phyloP scores from a whole-genome alignment of 1,140 invertebrate species.

The Magallana gigas region DNA sequence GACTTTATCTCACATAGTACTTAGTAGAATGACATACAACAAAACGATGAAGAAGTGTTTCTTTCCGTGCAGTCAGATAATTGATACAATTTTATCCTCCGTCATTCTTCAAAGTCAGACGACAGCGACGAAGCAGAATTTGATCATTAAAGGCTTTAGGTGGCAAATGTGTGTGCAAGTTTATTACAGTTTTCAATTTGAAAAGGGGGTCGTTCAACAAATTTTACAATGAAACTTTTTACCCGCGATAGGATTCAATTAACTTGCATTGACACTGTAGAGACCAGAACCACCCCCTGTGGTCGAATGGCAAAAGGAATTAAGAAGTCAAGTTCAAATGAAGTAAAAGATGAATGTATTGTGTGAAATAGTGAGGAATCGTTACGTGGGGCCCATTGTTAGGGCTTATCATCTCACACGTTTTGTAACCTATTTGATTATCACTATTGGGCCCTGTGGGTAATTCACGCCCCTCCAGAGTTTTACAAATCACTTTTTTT shows the following conservation, averaged over 20 bases:
- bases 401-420: neutral
- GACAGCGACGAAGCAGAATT: neutral
- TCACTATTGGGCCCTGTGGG: too few relatives aligned
- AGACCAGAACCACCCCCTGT: neutral
- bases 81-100: neutral
- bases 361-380: neutral
- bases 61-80: slow-evolving; percentile 9
- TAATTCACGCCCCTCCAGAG: too few relatives aligned
- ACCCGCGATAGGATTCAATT: neutral
- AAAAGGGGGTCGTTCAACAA: slow-evolving; percentile 15
- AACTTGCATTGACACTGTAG: neutral
- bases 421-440: neutral
- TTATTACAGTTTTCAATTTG: slow-evolving; percentile 6
- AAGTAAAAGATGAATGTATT: slow-evolving; percentile 9
- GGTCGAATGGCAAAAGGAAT: neutral
- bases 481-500: too few relatives aligned
- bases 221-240: slow-evolving; percentile 28
- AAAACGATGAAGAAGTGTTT: neutral
- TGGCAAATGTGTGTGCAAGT: neutral
- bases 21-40: neutral
- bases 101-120: slow-evolving; percentile 3
- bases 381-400: slow-evolving; percentile 17
- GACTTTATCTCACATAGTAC: neutral
- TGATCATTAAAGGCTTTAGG: neutral
- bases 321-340: slow-evolving; percentile 3